Conservation (phyloP, 2,888 invertebrate species). For the Protodeltote pygarga region DNA sequence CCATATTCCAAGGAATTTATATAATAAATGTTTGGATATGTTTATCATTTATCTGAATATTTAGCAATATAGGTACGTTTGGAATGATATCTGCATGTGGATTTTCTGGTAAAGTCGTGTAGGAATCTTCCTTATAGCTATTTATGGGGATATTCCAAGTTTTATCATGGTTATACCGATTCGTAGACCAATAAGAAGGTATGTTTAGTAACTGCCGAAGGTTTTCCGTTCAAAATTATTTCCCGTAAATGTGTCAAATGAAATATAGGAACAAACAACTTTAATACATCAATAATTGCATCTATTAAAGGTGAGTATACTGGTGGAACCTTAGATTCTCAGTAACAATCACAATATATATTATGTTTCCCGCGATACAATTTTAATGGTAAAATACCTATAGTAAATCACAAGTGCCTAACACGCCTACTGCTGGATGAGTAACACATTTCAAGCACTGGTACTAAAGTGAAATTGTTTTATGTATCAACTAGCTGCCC, state of each 20-base stretch:
- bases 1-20: no score
- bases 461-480: slow-evolving; percentile 4
- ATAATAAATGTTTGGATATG: no score
- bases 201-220: slow-evolving; percentile 2
- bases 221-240: slow-evolving; percentile 18
- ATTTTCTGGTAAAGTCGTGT: no score
- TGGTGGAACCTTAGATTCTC: slow-evolving; percentile 29
- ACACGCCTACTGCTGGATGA: slow-evolving; percentile 9
- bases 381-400: slow-evolving; percentile 19
- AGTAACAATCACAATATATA: slow-evolving; percentile 33
- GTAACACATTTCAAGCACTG: slow-evolving; percentile 25
- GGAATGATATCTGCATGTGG: no score
- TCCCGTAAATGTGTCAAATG: slow-evolving; percentile 32
- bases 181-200: neutral
- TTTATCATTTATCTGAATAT: no score
- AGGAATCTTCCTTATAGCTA: neutral
- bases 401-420: slow-evolving; percentile 11
- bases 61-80: no score
- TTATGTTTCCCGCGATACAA: slow-evolving; percentile 27
- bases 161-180: neutral
- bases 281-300: slow-evolving; percentile 32
- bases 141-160: slow-evolving; percentile 7
- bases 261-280: slow-evolving; percentile 8
- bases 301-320: slow-evolving; percentile 24
- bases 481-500: no score